Conservation (phyloP, 2,113 vertebrate genomes). For the Seriola aureovittata region DNA sequence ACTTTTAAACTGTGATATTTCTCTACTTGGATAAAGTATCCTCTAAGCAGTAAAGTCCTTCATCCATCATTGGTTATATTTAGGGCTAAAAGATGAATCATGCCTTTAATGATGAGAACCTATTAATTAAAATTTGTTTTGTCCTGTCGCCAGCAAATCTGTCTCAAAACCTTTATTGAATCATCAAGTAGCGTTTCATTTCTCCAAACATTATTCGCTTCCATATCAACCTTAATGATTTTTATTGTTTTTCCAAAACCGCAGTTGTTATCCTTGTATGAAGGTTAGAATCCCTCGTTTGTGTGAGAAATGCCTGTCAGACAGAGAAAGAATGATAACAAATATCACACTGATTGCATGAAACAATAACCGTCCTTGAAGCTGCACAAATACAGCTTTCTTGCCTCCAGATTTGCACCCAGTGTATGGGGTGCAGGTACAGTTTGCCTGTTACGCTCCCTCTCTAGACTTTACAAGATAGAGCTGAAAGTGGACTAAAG, state of each 20-base stretch:
- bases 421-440: background rate
- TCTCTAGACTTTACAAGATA: background rate
- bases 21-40: too few relatives aligned
- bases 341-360: background rate
- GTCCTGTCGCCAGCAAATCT: too few relatives aligned
- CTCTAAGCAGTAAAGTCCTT: too few relatives aligned
- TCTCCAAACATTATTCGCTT: background rate
- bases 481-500: background rate
- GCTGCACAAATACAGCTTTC: conserved; percentile 25
- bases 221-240: background rate
- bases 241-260: background rate
- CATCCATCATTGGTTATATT: too few relatives aligned
- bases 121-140: too few relatives aligned
- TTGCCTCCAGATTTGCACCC: conserved; percentile 16
- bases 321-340: conserved; percentile 58
- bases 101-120: too few relatives aligned
- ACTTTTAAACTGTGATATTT: too few relatives aligned
- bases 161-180: background rate
- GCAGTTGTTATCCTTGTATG: conserved; percentile 1
- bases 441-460: accelerated
- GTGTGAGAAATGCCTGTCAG: conserved; percentile 7
- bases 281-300: conserved; percentile 13
- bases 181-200: background rate
- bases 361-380: conserved; percentile 48
- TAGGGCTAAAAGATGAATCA: too few relatives aligned